Evolutionary conservation across 2,888 invertebrate species (phyloP).

Genomic region (Sceliomorpha sp.): DNA sequence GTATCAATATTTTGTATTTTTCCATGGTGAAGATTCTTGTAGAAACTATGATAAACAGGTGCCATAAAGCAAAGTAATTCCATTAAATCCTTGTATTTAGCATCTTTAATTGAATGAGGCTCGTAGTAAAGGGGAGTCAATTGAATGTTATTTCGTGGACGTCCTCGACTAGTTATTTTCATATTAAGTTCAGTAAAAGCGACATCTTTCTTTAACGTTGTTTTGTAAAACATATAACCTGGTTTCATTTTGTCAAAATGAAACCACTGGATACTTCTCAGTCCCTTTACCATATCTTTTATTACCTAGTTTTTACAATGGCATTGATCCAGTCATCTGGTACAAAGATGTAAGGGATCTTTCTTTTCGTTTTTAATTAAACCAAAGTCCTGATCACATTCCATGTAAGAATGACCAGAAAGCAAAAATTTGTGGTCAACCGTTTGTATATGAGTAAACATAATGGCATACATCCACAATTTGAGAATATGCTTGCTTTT

Average conservation of each 20-base stretch:
- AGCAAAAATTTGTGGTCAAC: conserved; percentile 6
- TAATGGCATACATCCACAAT: conserved; percentile 2
- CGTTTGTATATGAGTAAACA: conserved; percentile 4
- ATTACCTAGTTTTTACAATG: conserved; percentile 2
- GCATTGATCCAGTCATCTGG: neutral
- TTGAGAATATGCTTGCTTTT: conserved; percentile 1
- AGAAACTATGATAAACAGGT: no score
- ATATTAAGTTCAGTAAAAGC: conserved; percentile 23
- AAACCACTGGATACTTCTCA: conserved; percentile 4
- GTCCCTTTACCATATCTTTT: neutral
- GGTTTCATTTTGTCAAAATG: conserved; percentile 5
- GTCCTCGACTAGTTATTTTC: no score
- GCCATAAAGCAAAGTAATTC: no score
- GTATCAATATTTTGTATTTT: no score
- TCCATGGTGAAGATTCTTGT: no score
- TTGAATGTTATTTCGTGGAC: no score
- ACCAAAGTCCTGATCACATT: conserved; percentile 6
- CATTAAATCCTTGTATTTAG: no score
- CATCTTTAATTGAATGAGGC: no score
- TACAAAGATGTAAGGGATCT: conserved; percentile 3
- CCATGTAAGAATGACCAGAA: conserved; percentile 6
- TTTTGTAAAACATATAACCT: conserved; percentile 5
- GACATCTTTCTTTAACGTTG: neutral
- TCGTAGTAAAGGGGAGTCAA: no score
- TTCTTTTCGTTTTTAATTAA: conserved; percentile 5